Evolutionary conservation across 1,140 invertebrate genomes (phyloP).

Genomic region (Papilio machaon): DNA sequence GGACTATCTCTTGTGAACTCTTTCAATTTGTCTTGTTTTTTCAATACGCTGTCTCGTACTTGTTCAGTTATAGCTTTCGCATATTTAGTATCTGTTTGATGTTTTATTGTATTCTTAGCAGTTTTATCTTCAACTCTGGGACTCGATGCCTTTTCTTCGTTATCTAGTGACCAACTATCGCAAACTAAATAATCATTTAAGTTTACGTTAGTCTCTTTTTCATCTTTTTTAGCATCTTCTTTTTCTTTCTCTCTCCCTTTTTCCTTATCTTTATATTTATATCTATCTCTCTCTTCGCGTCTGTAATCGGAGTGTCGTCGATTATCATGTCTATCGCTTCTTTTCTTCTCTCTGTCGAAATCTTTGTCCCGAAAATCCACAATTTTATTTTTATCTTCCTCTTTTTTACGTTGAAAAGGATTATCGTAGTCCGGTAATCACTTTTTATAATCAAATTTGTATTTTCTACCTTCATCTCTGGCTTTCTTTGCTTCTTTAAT

Average conservation of each 20-base stretch:
- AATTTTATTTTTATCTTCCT: slow-evolving; percentile 54
- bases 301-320: slow-evolving; percentile 57
- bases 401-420: slow-evolving; percentile 73
- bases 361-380: slow-evolving; percentile 47
- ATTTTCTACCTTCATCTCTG: slow-evolving; percentile 67
- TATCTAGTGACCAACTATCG: slow-evolving; percentile 79
- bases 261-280: slow-evolving; percentile 54
- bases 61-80: slow-evolving; percentile 48
- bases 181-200: slow-evolving; percentile 76
- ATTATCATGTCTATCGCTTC: slow-evolving; percentile 59
- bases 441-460: slow-evolving; percentile 76
- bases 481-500: slow-evolving; percentile 75
- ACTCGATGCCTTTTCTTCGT: slow-evolving; percentile 69
- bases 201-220: slow-evolving; percentile 70
- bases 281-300: slow-evolving; percentile 57
- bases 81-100: slow-evolving; percentile 38
- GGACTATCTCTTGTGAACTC: slow-evolving; percentile 43
- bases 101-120: slow-evolving; percentile 33
- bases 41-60: slow-evolving; percentile 45
- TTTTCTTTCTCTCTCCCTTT: slow-evolving; percentile 49
- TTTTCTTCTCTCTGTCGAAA: slow-evolving; percentile 50
- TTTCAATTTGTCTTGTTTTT: slow-evolving; percentile 50
- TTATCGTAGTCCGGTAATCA: slow-evolving; percentile 74
- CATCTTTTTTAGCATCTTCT: slow-evolving; percentile 44
- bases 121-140: slow-evolving; percentile 59